Evolutionary conservation across 2,888 invertebrate genomes (phyloP).

Genomic region (Hemaris fuciformis): DNA sequence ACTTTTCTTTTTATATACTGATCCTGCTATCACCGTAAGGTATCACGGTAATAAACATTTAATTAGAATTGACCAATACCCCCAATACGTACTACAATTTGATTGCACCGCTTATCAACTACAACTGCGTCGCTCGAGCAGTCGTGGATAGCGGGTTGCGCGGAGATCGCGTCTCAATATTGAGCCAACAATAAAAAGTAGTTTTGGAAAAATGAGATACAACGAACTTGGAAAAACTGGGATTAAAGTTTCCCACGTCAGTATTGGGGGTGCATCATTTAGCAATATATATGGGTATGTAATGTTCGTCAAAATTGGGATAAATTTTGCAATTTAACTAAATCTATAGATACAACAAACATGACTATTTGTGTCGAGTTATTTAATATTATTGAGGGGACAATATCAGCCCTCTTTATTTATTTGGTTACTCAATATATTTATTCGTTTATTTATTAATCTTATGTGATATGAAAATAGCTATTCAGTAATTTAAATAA

Average conservation of each 20-base stretch:
- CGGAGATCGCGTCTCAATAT: background rate
- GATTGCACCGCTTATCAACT: constrained; percentile 1
- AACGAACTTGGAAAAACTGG: constrained; percentile 87
- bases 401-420: too few relatives aligned
- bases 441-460: too few relatives aligned
- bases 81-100: background rate
- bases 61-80: background rate
- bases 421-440: too few relatives aligned
- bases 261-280: constrained; percentile 89
- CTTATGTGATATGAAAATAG: too few relatives aligned
- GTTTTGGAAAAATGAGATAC: constrained; percentile 83
- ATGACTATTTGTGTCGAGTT: background rate
- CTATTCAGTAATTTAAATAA: too few relatives aligned
- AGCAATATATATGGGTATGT: constrained; percentile 87
- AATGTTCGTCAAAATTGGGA: background rate
- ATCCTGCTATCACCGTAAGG: too few relatives aligned
- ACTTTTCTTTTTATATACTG: too few relatives aligned
- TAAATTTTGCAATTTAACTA: background rate
- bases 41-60: background rate
- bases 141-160: background rate
- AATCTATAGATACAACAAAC: background rate
- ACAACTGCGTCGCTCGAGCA: background rate
- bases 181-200: background rate
- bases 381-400: too few relatives aligned
- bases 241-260: constrained; percentile 85